phyloP scores from a whole-genome alignment of 2,113 vertebrate species.

The Centropus bengalensis region DNA sequence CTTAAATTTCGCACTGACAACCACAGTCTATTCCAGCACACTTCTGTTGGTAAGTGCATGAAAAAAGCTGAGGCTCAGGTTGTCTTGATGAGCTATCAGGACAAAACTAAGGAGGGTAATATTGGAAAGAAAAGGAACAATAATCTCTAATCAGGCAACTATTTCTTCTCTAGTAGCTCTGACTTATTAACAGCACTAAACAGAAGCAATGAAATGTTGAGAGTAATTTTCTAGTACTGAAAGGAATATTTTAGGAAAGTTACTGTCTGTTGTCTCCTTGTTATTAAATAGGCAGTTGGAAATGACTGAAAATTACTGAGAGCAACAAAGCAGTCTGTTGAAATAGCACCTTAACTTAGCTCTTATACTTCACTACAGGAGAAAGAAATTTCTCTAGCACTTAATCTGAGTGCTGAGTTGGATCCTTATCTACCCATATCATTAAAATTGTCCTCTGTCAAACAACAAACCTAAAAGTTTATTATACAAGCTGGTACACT shows the following conservation, averaged over 20 bases:
- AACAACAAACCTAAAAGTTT: background rate
- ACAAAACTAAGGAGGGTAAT: background rate
- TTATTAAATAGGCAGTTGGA: conserved; percentile 16
- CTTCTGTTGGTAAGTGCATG: background rate
- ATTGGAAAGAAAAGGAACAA: background rate
- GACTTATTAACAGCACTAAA: conserved; percentile 59
- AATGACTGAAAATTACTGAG: background rate
- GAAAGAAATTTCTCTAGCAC: background rate
- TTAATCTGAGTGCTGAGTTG: background rate
- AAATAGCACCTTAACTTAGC: background rate
- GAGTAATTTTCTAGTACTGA: conserved; percentile 11
- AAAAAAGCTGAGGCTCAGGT: background rate
- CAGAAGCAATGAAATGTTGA: conserved; percentile 14
- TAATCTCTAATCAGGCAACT: background rate
- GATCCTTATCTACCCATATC: background rate
- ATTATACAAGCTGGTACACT: rapidly evolving
- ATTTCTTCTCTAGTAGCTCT: conserved; percentile 5
- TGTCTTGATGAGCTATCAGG: background rate
- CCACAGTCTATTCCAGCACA: background rate
- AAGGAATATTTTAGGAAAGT: conserved; percentile 60
- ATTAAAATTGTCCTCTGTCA: background rate
- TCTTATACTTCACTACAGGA: background rate
- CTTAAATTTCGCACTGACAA: background rate
- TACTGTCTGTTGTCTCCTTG: conserved; percentile 6
- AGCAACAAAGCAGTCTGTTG: background rate